Conservation (phyloP, 2,113 vertebrate genomes). For the Malurus elegans region DNA sequence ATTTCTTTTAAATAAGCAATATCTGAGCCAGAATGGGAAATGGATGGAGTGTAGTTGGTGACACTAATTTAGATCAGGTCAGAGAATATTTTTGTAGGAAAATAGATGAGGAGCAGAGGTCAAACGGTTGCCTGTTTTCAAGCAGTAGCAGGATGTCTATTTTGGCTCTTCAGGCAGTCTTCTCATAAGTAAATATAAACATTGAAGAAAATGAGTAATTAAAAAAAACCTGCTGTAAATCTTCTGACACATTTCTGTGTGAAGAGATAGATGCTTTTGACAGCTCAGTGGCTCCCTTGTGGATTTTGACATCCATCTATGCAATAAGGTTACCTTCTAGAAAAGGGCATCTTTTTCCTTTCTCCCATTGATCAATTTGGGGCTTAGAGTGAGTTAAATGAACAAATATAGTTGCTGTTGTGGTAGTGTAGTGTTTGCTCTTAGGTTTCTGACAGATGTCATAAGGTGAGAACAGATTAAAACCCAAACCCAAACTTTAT, state of each 20-base stretch:
- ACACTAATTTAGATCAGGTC: slow-evolving; percentile 44
- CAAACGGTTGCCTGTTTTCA: background rate
- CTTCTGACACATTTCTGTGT: slow-evolving; percentile 9
- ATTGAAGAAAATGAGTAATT: slow-evolving; percentile 20
- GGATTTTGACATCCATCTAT: slow-evolving; percentile 9
- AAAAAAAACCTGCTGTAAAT: slow-evolving; percentile 33
- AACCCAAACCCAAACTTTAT: background rate
- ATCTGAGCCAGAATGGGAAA: background rate
- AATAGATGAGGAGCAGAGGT: slow-evolving; percentile 38
- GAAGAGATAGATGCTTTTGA: slow-evolving; percentile 1
- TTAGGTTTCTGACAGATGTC: background rate
- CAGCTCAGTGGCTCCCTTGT: slow-evolving; percentile 3
- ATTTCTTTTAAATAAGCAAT: slow-evolving; percentile 23
- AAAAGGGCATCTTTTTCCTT: background rate
- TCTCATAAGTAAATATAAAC: background rate
- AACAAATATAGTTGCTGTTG: background rate
- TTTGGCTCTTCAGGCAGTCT: background rate
- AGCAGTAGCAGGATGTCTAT: background rate
- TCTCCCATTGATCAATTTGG: background rate
- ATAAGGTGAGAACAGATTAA: background rate
- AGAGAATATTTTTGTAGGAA: slow-evolving; percentile 22
- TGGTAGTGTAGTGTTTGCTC: background rate
- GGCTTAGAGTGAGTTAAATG: background rate
- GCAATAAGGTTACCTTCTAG: background rate
- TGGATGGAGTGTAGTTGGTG: background rate